Conservation (phyloP, 2,113 vertebrate genomes). For the Actinemys pallida region DNA sequence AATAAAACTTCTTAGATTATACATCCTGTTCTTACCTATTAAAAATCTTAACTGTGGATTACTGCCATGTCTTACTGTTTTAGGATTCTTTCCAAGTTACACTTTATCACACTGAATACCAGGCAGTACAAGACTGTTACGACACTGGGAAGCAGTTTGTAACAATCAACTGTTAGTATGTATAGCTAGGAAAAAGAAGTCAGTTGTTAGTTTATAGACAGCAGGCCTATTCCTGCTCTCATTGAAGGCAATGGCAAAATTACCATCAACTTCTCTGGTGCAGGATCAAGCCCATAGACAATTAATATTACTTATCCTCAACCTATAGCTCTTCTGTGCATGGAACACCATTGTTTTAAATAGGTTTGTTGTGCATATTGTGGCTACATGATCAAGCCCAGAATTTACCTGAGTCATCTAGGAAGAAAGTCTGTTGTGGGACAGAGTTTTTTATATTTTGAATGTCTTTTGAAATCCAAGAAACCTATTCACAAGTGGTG, state of each 20-base stretch:
- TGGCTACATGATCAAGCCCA: background rate
- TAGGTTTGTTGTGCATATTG: accelerated
- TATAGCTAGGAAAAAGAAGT: background rate
- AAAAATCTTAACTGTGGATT: slow-evolving; percentile 52
- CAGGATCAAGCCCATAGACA: background rate
- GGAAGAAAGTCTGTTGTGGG: background rate
- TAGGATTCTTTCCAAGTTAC: slow-evolving; percentile 65
- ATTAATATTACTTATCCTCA: accelerated
- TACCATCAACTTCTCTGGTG: background rate
- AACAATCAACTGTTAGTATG: background rate
- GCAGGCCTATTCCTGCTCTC: background rate
- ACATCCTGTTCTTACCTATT: slow-evolving; percentile 64
- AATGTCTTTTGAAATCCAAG: background rate
- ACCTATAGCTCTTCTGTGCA: accelerated
- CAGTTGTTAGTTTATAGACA: accelerated
- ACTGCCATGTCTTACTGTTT: slow-evolving; percentile 66
- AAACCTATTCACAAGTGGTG: background rate
- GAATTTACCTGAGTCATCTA: background rate
- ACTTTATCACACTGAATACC: slow-evolving; percentile 35
- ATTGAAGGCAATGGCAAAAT: background rate
- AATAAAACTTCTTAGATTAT: slow-evolving; percentile 63
- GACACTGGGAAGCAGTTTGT: background rate
- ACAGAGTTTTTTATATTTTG: background rate
- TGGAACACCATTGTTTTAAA: background rate
- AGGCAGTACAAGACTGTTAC: slow-evolving; percentile 15